Conservation (phyloP, 2,113 vertebrate species). For the Copsychus sechellarum region DNA sequence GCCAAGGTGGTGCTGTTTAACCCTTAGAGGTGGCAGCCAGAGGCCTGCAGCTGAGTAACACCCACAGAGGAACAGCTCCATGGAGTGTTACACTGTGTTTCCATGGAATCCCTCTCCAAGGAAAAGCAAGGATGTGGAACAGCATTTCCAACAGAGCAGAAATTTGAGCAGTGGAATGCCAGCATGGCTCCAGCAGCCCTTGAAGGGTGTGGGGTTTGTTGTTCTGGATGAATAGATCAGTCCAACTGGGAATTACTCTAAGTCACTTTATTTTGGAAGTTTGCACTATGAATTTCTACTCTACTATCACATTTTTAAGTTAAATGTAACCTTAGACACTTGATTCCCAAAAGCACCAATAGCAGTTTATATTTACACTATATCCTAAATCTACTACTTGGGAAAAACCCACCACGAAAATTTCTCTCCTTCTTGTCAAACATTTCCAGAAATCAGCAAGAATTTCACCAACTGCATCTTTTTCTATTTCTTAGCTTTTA, state of each 20-base stretch:
- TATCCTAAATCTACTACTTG: neutral
- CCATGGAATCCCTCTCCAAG: neutral
- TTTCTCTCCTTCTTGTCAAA: neutral
- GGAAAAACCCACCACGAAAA: rapidly evolving
- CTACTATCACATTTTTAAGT: neutral
- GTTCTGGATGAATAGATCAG: neutral
- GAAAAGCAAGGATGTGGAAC: neutral
- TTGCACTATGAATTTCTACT: neutral
- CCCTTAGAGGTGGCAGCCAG: neutral
- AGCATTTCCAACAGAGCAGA: neutral
- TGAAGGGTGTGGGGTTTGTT: neutral
- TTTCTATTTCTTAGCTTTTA: neutral
- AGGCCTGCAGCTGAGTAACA: neutral
- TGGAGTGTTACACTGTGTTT: rapidly evolving
- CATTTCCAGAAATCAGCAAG: neutral
- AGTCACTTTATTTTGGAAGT: neutral
- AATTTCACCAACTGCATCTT: neutral
- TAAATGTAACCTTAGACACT: neutral
- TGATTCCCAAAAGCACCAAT: neutral
- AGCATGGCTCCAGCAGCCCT: neutral
- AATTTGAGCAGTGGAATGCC: neutral
- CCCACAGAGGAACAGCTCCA: neutral
- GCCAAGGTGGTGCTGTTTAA: neutral
- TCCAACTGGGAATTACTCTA: neutral
- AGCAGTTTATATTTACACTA: neutral